Evolutionary conservation across 2,113 vertebrate species (phyloP).

Genomic region (Leiothrix lutea): DNA sequence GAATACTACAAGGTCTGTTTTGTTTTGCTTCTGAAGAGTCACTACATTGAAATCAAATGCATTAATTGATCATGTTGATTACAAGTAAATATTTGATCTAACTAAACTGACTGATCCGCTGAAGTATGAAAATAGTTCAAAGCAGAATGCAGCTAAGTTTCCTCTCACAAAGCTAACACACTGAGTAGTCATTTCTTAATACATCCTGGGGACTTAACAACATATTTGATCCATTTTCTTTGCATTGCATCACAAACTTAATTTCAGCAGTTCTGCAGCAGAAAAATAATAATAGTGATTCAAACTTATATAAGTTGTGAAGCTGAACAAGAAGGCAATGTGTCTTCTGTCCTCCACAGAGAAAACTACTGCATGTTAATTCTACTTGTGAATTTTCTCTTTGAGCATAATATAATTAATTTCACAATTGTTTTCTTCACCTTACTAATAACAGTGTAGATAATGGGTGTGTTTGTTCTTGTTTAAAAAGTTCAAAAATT

Average conservation of each 20-base stretch:
- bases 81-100: background rate
- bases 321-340: background rate
- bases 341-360: background rate
- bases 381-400: background rate
- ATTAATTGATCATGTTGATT: background rate
- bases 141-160: background rate
- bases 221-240: background rate
- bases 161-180: background rate
- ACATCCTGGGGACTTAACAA: background rate
- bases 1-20: background rate
- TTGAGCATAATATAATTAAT: background rate
- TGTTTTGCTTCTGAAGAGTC: background rate
- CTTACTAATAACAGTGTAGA: background rate
- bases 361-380: background rate
- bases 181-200: background rate
- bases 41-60: background rate
- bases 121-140: background rate
- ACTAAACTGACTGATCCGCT: background rate
- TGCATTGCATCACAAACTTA: background rate
- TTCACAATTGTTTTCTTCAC: background rate
- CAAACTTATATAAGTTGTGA: background rate
- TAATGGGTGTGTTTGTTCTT: background rate
- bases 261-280: background rate
- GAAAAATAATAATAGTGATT: background rate
- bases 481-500: background rate